These are phyloP conservation scores for Alcedo atthis DNA, from an alignment of 2,797 vertebrate species.

Conservation along the genomic window DNA sequence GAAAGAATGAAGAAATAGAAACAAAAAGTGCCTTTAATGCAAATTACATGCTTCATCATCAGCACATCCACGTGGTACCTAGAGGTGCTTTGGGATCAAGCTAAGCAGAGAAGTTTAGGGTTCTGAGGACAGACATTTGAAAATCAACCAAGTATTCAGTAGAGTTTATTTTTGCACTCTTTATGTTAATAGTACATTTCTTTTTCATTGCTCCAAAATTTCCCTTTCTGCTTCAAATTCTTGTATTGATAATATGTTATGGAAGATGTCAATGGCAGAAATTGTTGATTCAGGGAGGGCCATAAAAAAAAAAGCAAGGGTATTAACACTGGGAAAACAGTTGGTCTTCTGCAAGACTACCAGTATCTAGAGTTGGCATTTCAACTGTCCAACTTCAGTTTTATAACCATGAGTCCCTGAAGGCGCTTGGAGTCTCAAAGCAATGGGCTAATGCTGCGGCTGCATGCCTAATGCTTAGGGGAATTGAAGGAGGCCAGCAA, in stretches of 20 bases:
- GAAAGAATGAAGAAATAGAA: neutral
- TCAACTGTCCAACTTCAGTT: neutral
- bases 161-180: neutral
- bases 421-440: neutral
- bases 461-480: fast-evolving
- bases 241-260: neutral
- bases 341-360: neutral
- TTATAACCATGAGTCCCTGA: fast-evolving
- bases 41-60: neutral
- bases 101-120: neutral
- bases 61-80: neutral
- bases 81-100: neutral
- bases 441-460: neutral
- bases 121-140: neutral
- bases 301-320: neutral
- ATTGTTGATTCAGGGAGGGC: neutral
- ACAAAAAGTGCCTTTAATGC: neutral
- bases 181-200: neutral
- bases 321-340: neutral
- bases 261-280: neutral
- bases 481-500: neutral
- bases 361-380: neutral
- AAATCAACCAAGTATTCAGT: neutral
- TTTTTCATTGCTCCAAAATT: neutral
- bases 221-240: neutral